Conservation (phyloP, 2,888 invertebrate genomes). For the Mesochorus sp. region DNA sequence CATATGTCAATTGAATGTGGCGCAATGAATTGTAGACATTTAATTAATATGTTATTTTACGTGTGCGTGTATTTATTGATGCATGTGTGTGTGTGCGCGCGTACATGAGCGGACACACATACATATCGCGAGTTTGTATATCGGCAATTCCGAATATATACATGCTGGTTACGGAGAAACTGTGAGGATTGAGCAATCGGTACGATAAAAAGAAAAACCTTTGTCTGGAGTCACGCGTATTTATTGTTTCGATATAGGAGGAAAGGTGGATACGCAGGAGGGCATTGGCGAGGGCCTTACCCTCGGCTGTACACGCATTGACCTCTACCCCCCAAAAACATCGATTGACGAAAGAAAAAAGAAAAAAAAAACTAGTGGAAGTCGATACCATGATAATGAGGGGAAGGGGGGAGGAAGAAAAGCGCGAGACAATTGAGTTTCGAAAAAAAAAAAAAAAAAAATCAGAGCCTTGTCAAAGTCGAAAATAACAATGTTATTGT, state of each 20-base stretch:
- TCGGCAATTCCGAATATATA: slow-evolving; percentile 19
- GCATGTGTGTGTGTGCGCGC: background rate
- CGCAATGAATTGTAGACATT: slow-evolving; percentile 45
- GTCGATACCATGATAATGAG: slow-evolving; percentile 7
- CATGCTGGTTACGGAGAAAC: slow-evolving; percentile 32
- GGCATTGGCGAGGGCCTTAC: slow-evolving; percentile 70
- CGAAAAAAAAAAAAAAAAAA: slow-evolving; percentile 2
- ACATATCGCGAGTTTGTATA: slow-evolving; percentile 6
- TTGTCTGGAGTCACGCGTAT: slow-evolving; percentile 44
- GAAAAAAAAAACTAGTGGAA: background rate
- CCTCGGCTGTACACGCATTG: slow-evolving; percentile 75
- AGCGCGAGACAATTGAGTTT: background rate
- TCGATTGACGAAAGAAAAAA: slow-evolving; percentile 52
- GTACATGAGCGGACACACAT: background rate
- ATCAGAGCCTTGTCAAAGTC: slow-evolving; percentile 65
- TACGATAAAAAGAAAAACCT: slow-evolving; percentile 33
- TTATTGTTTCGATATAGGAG: slow-evolving; percentile 19
- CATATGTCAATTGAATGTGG: slow-evolving; percentile 55
- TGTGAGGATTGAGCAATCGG: slow-evolving; percentile 50
- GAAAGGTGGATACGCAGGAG: slow-evolving; percentile 27
- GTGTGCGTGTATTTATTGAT: background rate
- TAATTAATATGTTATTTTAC: slow-evolving; percentile 47
- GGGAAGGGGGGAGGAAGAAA: slow-evolving; percentile 1
- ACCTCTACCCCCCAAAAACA: slow-evolving; percentile 68
- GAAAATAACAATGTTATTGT: slow-evolving; percentile 76